Evolutionary conservation across 2,888 invertebrate genomes (phyloP).

Genomic region (Dyspetes luteomarginatus): DNA sequence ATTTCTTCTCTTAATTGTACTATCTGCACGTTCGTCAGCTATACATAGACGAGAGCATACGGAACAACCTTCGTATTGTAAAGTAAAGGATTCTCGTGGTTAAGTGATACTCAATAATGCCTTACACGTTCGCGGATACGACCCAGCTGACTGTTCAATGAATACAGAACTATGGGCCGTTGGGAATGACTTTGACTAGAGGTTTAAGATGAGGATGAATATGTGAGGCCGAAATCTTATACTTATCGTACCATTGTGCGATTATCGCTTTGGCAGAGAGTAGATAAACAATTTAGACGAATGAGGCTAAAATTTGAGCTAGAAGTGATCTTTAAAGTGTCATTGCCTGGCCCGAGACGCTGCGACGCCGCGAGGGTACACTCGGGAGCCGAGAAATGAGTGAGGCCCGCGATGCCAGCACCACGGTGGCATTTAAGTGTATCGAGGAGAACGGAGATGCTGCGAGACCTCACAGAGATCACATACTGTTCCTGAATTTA

Average conservation of each 20-base stretch:
- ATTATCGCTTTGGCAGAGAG: neutral
- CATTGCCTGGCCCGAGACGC: neutral
- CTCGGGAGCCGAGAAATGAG: no score
- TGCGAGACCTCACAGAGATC: no score
- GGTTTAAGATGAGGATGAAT: neutral
- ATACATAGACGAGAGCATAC: neutral
- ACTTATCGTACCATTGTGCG: neutral
- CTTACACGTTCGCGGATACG: conserved; percentile 58
- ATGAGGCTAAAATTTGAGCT: neutral
- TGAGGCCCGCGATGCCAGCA: no score
- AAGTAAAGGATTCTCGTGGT: conserved; percentile 8
- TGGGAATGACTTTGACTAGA: conserved; percentile 1
- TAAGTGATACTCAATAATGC: conserved; percentile 39
- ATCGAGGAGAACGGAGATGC: no score
- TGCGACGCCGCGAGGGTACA: no score
- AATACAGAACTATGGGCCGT: conserved; percentile 32
- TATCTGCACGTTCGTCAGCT: neutral
- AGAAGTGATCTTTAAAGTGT: neutral
- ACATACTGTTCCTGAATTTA: no score
- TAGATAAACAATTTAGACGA: neutral
- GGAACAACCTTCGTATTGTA: conserved; percentile 28
- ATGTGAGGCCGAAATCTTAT: conserved; percentile 7
- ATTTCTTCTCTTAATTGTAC: neutral
- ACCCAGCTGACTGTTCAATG: conserved; percentile 35
- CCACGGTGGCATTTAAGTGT: no score